Conservation (phyloP, 2,888 invertebrate species). For the Papilio protenor region DNA sequence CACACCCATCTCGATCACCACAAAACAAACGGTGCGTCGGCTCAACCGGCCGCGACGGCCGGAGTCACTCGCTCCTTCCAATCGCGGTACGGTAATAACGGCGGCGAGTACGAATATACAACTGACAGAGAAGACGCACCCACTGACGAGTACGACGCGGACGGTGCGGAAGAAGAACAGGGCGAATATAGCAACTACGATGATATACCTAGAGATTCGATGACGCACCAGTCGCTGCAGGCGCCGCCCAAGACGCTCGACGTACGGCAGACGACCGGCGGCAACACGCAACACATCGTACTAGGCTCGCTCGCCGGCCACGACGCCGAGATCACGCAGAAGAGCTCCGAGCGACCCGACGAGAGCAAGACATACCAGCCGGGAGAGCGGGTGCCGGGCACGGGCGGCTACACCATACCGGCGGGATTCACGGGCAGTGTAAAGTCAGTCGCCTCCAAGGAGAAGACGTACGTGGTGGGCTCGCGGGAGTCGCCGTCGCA, state of each 20-base stretch:
- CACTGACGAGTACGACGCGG: conserved; percentile 74
- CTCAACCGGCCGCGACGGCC: conserved; percentile 57
- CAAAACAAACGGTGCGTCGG: conserved; percentile 52
- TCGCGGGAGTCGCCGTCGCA: conserved; percentile 85
- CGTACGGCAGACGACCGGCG: conserved; percentile 77
- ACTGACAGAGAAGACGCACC: conserved; percentile 68
- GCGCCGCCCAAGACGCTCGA: conserved; percentile 68
- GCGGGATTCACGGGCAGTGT: conserved; percentile 87
- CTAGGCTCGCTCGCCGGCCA: conserved; percentile 84
- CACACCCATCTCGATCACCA: conserved; percentile 77
- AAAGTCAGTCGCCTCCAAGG: conserved; percentile 86
- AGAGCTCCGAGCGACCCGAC: conserved; percentile 78
- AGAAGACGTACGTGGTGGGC: conserved; percentile 84
- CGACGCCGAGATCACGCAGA: conserved; percentile 86
- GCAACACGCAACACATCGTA: conserved; percentile 86
- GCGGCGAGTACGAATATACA: conserved; percentile 70
- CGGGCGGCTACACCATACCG: conserved; percentile 87
- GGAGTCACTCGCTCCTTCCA: conserved; percentile 72
- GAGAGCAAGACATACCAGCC: conserved; percentile 86
- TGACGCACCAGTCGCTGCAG: conserved; percentile 68
- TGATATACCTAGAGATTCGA: conserved; percentile 74
- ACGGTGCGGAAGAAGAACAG: conserved; percentile 75
- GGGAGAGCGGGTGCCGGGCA: conserved; percentile 87
- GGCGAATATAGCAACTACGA: conserved; percentile 86
- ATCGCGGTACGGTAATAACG: conserved; percentile 58